Base-by-base conservation (phyloP, 1,140 invertebrate genomes). In the Melipona quadrifasciata region DNA sequence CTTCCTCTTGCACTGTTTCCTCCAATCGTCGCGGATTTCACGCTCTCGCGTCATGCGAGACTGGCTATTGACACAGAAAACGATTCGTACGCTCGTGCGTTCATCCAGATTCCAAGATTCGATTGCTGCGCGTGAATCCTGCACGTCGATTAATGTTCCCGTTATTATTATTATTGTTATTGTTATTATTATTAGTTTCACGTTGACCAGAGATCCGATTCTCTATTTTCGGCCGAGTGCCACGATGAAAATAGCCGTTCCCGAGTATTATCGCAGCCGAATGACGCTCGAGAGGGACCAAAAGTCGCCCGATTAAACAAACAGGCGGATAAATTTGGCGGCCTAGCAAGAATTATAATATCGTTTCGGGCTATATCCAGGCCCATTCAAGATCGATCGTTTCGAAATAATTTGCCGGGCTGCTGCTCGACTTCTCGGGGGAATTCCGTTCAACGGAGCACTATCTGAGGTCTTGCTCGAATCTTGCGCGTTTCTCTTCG, bases 251-350 rank as follows among this genome's bases (percentile, higher is more conserved):
- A 84, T 84, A 78, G 67, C 65, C 24, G n/a, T 84, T 55, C 47
- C 0, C 57, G 82, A 31, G 65, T 78, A 84, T 82, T 82, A 82
- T 77, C 73, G 64, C 77, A 57, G 64, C 31, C 24, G 53, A 3
- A 77, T 82, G 81, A 82, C 80, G 80, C 27, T 47, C 51, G 11
- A 34, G n/a, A 67, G 64, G 73, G 47, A 27, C 53, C 64, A 24
- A 77, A 82, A 82, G 64, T 77, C 81, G n/a, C 53, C 19, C 53
- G 64, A 47, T 53, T 31, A 68, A 82, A 74, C 81, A 82, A 82
- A 82, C 81, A 82, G 27, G 55, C 17, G 81, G 81, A 70, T 82
- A 82, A 82, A 77, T 68, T 77, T 39, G 81, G 73, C 21, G 10
- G 65, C 64, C 53, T 77, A 34, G 34, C 53, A 27, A 58, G 53